Conservation (phyloP, 2,888 invertebrate species). For the Hirtodrosophila cameraria region DNA sequence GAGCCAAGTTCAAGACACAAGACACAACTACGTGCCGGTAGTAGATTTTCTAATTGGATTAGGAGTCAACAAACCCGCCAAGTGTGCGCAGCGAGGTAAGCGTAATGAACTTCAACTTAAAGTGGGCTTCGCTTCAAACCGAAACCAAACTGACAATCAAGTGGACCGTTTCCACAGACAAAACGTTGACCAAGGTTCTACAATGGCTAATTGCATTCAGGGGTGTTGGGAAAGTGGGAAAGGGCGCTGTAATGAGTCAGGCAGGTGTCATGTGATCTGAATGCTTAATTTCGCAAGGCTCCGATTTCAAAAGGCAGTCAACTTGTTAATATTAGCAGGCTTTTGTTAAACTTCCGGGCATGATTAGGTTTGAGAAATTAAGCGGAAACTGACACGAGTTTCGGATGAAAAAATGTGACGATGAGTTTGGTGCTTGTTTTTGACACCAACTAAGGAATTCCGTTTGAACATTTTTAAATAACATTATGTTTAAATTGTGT, state of each 20-base stretch:
- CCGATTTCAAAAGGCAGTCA: constrained; percentile 30
- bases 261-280: constrained; percentile 68
- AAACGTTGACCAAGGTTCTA: constrained; percentile 42
- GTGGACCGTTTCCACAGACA: constrained; percentile 32
- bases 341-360: constrained; percentile 11
- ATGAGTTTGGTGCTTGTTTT: no score
- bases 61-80: constrained; percentile 68
- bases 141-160: constrained; percentile 32
- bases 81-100: constrained; percentile 56
- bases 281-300: constrained; percentile 55
- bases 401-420: no score
- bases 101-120: constrained; percentile 54
- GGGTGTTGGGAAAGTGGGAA: constrained; percentile 1
- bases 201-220: constrained; percentile 52
- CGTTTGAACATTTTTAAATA: no score
- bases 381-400: constrained; percentile 7
- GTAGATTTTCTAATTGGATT: constrained; percentile 74
- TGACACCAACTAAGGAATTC: no score
- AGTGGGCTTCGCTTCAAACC: constrained; percentile 30
- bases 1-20: constrained; percentile 50
- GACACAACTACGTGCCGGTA: constrained; percentile 49
- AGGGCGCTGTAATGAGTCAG: constrained; percentile 48
- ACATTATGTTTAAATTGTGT: no score
- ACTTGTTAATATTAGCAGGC: neutral
- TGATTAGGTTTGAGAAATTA: constrained; percentile 25